phyloP scores from a whole-genome alignment of 2,113 vertebrate genomes.

The Penelope pileata region DNA sequence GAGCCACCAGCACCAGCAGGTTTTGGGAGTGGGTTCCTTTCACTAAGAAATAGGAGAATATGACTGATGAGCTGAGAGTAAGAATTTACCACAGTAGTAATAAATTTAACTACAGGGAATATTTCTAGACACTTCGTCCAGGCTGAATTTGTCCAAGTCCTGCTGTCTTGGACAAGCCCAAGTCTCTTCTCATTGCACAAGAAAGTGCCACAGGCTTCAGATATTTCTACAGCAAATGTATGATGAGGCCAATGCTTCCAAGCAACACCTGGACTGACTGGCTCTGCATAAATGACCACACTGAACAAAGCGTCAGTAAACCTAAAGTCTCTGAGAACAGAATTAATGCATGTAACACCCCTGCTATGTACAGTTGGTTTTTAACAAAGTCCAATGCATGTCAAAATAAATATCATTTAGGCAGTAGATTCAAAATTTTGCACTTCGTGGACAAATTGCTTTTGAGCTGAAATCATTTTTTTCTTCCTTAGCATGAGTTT shows the following conservation, averaged over 20 bases:
- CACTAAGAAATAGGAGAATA: not conserved
- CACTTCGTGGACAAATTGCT: not conserved
- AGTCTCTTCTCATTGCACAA: not conserved
- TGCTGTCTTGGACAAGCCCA: not conserved
- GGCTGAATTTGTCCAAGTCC: not conserved
- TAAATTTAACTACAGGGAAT: not conserved
- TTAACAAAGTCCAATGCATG: not conserved
- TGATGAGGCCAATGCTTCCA: not conserved
- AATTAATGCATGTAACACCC: no score
- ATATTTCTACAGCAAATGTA: not conserved
- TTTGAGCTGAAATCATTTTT: not conserved
- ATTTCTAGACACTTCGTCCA: rapidly evolving
- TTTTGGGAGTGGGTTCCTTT: not conserved
- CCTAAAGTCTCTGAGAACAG: not conserved
- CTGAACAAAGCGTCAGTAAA: not conserved
- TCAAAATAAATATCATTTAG: not conserved
- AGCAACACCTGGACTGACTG: not conserved
- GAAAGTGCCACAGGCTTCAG: rapidly evolving
- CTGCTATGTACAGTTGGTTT: not conserved
- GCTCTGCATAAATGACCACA: not conserved
- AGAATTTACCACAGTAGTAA: not conserved
- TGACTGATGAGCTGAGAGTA: not conserved
- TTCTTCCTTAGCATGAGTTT: not conserved
- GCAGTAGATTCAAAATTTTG: not conserved
- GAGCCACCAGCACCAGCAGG: not conserved